These are phyloP conservation scores for Chlamydotis undulata DNA, from an alignment of 2,113 vertebrate species.

Conservation along the genomic window DNA sequence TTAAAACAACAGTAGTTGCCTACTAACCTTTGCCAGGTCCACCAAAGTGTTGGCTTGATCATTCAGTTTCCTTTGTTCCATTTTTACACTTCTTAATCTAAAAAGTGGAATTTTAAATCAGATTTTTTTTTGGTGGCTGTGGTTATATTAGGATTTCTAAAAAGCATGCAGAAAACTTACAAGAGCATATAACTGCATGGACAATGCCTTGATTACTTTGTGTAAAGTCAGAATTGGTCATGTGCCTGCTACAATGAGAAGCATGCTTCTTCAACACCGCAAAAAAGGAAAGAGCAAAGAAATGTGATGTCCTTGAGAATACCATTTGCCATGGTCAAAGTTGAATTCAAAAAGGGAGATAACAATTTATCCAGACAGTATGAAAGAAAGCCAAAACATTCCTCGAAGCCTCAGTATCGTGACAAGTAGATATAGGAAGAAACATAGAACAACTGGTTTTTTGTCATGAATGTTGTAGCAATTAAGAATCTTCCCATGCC, in stretches of 20 bases:
- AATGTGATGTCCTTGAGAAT: slow-evolving; percentile 79
- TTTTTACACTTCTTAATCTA: slow-evolving; percentile 99
- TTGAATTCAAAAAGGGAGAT: slow-evolving; percentile 71
- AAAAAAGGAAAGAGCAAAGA: slow-evolving; percentile 78
- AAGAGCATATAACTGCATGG: slow-evolving; percentile 82
- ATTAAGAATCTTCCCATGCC: slow-evolving; percentile 77
- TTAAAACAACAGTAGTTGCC: not conserved
- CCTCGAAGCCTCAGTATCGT: slow-evolving; percentile 80
- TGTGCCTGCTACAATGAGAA: slow-evolving; percentile 82
- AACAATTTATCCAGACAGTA: slow-evolving; percentile 68
- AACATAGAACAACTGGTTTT: slow-evolving; percentile 38
- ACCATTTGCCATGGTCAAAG: slow-evolving; percentile 65
- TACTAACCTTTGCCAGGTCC: slow-evolving; percentile 98
- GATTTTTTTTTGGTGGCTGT: slow-evolving; percentile 5
- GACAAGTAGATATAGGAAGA: slow-evolving; percentile 84
- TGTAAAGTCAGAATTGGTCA: slow-evolving; percentile 72
- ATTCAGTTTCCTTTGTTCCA: slow-evolving; percentile 99
- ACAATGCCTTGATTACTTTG: slow-evolving; percentile 77
- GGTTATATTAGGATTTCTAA: slow-evolving; percentile 10
- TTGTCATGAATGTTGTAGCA: slow-evolving; percentile 7
- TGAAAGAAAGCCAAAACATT: slow-evolving; percentile 84
- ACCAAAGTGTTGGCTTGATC: slow-evolving; percentile 99
- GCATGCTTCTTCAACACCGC: slow-evolving; percentile 85
- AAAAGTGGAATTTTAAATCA: slow-evolving; percentile 86
- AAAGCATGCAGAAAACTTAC: slow-evolving; percentile 86